These are phyloP conservation scores for Gobionotothen gibberifrons DNA, from an alignment of 2,797 vertebrate genomes.

Conservation along the genomic window DNA sequence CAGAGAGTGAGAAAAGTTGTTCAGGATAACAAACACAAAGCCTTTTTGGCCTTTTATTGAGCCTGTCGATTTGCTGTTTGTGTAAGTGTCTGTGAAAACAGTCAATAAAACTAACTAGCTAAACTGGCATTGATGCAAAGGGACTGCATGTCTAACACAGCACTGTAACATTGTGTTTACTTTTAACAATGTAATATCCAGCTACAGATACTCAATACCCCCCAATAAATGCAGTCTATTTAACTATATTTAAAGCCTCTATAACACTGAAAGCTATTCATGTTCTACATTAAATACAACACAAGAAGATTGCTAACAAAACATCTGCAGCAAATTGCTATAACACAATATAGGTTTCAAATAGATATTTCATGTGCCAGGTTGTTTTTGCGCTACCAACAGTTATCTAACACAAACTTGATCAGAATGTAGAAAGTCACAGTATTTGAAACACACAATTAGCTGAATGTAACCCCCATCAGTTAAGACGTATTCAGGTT, in stretches of 20 bases:
- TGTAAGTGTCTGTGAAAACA: slow-evolving; percentile 22
- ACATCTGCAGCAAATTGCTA: too few relatives aligned
- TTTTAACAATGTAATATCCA: background rate
- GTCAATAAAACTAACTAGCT: slow-evolving; percentile 39
- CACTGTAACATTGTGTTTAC: background rate
- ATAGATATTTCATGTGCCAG: background rate
- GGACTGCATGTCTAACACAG: background rate
- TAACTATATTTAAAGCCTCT: background rate
- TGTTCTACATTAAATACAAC: background rate
- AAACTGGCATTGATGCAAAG: slow-evolving; percentile 17
- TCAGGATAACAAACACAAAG: slow-evolving; percentile 48
- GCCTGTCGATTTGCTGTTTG: slow-evolving; percentile 27
- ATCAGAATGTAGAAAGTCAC: background rate
- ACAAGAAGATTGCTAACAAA: too few relatives aligned
- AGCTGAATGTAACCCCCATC: accelerated
- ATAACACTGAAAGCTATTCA: background rate
- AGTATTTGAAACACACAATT: background rate
- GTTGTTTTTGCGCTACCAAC: background rate
- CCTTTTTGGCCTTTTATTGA: slow-evolving; percentile 44
- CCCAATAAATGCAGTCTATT: background rate
- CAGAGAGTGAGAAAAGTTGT: slow-evolving; percentile 34
- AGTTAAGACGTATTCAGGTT: too few relatives aligned
- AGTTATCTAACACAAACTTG: background rate
- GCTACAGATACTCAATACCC: background rate
- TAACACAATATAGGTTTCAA: background rate